Evolutionary conservation across 2,888 invertebrate species (phyloP).

Genomic region (Ectemnius continuus): DNA sequence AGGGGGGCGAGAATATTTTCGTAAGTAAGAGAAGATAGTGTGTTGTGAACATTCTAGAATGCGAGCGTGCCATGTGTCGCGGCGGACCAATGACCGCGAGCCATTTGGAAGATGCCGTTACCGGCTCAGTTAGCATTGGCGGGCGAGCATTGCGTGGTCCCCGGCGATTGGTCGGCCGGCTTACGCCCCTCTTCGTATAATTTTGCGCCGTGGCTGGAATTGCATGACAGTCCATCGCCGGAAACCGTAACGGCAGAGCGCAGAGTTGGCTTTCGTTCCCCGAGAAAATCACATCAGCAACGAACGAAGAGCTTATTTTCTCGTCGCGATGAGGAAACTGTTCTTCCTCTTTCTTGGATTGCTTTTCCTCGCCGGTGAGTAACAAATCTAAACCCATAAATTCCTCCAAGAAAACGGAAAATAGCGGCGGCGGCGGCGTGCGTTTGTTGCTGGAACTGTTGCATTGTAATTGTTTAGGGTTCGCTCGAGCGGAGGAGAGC

Average conservation of each 20-base stretch:
- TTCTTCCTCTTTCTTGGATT: conserved; percentile 64
- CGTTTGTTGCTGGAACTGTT: not conserved
- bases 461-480: conserved; percentile 53
- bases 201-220: conserved; percentile 31
- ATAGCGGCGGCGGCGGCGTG: too few species aligned
- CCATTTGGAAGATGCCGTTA: conserved; percentile 66
- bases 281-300: too few species aligned
- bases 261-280: too few species aligned
- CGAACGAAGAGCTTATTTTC: not conserved
- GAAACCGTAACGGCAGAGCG: too few species aligned
- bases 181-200: conserved; percentile 39
- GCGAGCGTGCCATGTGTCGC: conserved; percentile 16
- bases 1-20: too few species aligned
- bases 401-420: too few species aligned
- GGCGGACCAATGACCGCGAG: conserved; percentile 61
- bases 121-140: conserved; percentile 65
- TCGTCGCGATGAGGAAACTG: conserved; percentile 66
- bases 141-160: conserved; percentile 69
- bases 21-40: too few species aligned
- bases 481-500: conserved; percentile 77
- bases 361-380: conserved; percentile 70
- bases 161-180: conserved; percentile 62
- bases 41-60: conserved; percentile 61
- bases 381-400: too few species aligned
- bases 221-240: conserved; percentile 63